Percentiles rank a stretch among this genome's conserved stretches.
phyloP scores from a whole-genome alignment of 2,888 invertebrate species.

The Thecocarcelia acutangulata region DNA sequence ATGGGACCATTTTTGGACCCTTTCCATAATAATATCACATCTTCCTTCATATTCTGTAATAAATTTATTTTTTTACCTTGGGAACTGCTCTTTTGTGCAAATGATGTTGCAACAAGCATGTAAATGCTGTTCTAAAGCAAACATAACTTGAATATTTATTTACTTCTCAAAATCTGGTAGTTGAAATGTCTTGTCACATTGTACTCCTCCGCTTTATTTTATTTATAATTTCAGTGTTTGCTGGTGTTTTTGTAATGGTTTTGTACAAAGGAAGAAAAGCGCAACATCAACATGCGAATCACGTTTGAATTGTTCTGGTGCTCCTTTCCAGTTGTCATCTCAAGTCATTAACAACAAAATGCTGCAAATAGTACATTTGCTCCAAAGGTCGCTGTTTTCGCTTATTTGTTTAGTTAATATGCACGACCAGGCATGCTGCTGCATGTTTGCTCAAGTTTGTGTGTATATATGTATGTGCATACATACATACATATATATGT shows the following conservation, averaged over 20 bases:
- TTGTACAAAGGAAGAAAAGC: background rate
- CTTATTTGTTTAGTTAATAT: background rate
- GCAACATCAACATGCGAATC: conserved; percentile 34
- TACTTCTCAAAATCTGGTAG: too few species aligned
- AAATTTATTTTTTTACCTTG: too few species aligned
- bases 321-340: background rate
- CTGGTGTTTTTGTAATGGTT: background rate
- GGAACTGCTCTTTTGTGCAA: too few species aligned
- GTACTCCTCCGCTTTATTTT: background rate
- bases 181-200: too few species aligned
- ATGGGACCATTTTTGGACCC: too few species aligned
- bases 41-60: too few species aligned
- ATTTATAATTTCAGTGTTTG: background rate
- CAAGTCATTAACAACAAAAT: conserved; percentile 18
- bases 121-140: too few species aligned
- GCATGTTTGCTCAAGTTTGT: background rate
- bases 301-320: conserved; percentile 27
- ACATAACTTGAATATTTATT: too few species aligned
- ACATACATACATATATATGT: too few species aligned
- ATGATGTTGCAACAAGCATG: too few species aligned
- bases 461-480: too few species aligned
- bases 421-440: conserved; percentile 8
- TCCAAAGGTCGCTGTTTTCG: background rate
- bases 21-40: too few species aligned
- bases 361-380: conserved; percentile 3